phyloP scores from a whole-genome alignment of 2,888 invertebrate genomes.

The Kuschelorhynchus macadamiae region DNA sequence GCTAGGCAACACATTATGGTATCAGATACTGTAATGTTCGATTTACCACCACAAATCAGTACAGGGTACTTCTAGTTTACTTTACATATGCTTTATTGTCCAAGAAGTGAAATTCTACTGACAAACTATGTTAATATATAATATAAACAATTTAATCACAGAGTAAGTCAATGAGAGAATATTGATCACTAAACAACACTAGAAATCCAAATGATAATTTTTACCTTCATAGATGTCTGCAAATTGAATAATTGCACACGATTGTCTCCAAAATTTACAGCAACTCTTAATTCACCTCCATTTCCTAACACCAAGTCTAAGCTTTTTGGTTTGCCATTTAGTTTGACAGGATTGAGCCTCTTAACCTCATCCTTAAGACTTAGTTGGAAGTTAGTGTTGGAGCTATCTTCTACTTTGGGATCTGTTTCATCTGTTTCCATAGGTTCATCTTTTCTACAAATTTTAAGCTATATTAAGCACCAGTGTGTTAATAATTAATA shows the following conservation, averaged over 20 bases:
- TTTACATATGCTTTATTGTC: too few species aligned
- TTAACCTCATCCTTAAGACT: conserved; percentile 82
- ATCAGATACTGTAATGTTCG: too few species aligned
- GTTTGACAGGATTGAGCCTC: conserved; percentile 77
- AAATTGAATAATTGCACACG: conserved; percentile 79
- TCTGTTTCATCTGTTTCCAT: conserved; percentile 58
- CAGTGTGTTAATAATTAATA: too few species aligned
- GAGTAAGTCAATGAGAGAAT: too few species aligned
- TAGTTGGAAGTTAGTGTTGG: conserved; percentile 59
- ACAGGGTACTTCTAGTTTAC: too few species aligned
- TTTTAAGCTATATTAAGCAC: neutral
- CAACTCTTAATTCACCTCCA: conserved; percentile 79
- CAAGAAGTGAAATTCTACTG: too few species aligned
- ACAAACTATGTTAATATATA: too few species aligned
- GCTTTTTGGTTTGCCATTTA: conserved; percentile 80
- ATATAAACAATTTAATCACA: too few species aligned
- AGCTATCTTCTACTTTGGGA: conserved; percentile 54
- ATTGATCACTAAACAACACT: too few species aligned
- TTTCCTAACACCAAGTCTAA: conserved; percentile 79
- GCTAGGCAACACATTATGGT: too few species aligned
- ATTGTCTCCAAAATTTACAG: conserved; percentile 80
- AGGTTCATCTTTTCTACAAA: conserved; percentile 55
- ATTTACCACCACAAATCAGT: too few species aligned
- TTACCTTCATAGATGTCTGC: conserved; percentile 66
- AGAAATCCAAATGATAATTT: too few species aligned